A percentile compares a stretch with the other conserved stretches of the same genome.
phyloP scores from a whole-genome alignment of 2,888 invertebrate genomes.

The Tholera decimalis region DNA sequence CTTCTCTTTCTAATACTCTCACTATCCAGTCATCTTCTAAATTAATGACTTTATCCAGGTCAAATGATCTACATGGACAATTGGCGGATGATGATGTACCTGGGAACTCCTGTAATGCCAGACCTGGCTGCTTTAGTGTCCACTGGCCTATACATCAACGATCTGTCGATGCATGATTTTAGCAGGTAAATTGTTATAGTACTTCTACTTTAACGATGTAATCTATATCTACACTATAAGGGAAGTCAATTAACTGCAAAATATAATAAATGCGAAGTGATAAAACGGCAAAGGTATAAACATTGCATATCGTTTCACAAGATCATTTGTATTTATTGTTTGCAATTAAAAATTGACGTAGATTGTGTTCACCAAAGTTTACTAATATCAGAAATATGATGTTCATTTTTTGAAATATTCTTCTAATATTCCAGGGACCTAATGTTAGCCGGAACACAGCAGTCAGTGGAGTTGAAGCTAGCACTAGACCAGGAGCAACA shows the following conservation, averaged over 20 bases:
- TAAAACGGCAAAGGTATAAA: no score
- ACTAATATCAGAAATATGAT: no score
- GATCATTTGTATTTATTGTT: no score
- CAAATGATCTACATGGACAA: conserved; percentile 99
- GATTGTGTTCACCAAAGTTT: no score
- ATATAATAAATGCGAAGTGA: no score
- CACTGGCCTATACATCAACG: conserved; percentile 99
- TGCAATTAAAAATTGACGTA: no score
- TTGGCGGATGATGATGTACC: conserved; percentile 99
- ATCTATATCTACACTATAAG: no score
- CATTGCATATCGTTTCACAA: no score
- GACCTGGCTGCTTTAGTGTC: conserved; percentile 98
- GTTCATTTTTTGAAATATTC: neutral
- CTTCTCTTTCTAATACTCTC: neutral
- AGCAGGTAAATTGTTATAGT: conserved; percentile 93
- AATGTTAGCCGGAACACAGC: conserved; percentile 99
- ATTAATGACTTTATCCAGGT: conserved; percentile 90
- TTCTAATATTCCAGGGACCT: conserved; percentile 93
- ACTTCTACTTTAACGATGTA: no score
- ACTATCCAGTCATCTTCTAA: neutral
- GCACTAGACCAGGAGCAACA: conserved; percentile 99
- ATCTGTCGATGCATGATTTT: conserved; percentile 99
- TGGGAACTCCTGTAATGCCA: conserved; percentile 99
- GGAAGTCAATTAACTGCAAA: no score
- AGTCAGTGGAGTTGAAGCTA: conserved; percentile 98